phyloP scores from a whole-genome alignment of 2,113 vertebrate species.

The Dasyornis broadbenti region DNA sequence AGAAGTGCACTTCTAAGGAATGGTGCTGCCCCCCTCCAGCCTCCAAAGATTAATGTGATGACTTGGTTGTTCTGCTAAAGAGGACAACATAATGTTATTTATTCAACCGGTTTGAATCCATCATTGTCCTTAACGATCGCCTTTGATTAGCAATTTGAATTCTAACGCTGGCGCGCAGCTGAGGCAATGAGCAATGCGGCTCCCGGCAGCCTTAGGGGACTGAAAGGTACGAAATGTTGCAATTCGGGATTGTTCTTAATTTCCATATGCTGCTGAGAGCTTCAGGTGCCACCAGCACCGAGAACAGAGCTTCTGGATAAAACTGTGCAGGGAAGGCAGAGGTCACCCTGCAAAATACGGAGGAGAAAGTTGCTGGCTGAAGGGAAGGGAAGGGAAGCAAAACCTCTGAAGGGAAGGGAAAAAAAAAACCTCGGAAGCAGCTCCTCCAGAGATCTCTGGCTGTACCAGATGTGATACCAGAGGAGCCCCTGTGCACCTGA shows the following conservation, averaged over 20 bases:
- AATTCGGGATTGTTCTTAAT: background rate
- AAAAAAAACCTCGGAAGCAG: background rate
- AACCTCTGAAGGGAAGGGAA: background rate
- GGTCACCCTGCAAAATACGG: background rate
- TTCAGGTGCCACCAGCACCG: background rate
- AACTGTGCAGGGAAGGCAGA: background rate
- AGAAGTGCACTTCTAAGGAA: background rate
- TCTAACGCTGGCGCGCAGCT: background rate
- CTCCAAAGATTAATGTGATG: background rate
- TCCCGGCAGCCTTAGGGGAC: background rate
- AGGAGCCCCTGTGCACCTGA: background rate
- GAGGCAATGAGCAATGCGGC: background rate
- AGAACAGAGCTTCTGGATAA: background rate
- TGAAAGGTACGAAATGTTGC: background rate
- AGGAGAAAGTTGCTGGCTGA: background rate
- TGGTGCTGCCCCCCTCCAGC: background rate
- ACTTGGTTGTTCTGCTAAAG: background rate
- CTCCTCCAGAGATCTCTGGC: background rate
- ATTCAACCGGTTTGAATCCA: background rate
- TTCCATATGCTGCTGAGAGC: constrained; percentile 16
- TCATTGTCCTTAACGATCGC: background rate
- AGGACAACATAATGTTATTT: background rate
- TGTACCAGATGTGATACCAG: background rate
- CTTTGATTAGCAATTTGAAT: constrained; percentile 32
- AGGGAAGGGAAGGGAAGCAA: background rate